phyloP scores from a whole-genome alignment of 2,888 invertebrate genomes.

The Ormyrus thymus region DNA sequence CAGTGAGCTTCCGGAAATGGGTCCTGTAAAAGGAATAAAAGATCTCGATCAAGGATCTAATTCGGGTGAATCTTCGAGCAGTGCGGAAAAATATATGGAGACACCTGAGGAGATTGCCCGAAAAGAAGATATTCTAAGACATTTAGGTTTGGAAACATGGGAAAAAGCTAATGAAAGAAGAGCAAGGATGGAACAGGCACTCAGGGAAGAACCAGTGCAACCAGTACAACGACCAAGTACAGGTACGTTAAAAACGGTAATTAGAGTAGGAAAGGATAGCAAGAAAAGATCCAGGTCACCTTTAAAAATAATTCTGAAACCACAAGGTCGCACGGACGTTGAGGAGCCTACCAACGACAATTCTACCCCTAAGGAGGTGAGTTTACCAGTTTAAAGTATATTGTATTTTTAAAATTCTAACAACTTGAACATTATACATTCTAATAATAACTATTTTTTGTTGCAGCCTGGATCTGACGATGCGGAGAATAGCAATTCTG shows the following conservation, averaged over 20 bases:
- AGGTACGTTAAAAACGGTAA: conserved; percentile 90
- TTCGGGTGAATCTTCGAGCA: conserved; percentile 70
- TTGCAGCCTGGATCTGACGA: conserved; percentile 73
- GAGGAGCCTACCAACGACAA: conserved; percentile 78
- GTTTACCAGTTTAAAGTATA: conserved; percentile 53
- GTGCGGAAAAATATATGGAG: conserved; percentile 67
- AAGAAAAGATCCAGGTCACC: conserved; percentile 82
- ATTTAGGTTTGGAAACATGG: conserved; percentile 85
- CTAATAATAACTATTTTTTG: conserved; percentile 45
- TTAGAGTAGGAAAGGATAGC: conserved; percentile 82
- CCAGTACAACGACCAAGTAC: conserved; percentile 62
- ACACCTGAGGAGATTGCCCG: conserved; percentile 81
- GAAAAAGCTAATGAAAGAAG: conserved; percentile 81
- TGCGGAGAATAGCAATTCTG: conserved; percentile 75
- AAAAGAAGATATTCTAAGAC: conserved; percentile 85
- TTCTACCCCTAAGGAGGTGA: conserved; percentile 84
- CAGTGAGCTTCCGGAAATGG: neutral
- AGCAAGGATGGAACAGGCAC: conserved; percentile 74
- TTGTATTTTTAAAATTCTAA: neutral
- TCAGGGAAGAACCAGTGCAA: too few relatives aligned
- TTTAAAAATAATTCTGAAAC: conserved; percentile 84
- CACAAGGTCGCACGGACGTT: conserved; percentile 77
- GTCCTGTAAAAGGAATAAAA: conserved; percentile 57
- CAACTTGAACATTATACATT: conserved; percentile 11
- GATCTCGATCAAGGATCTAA: conserved; percentile 71